Evolutionary conservation across 2,113 vertebrate genomes (phyloP).

Genomic region (Rhinoderma darwinii): DNA sequence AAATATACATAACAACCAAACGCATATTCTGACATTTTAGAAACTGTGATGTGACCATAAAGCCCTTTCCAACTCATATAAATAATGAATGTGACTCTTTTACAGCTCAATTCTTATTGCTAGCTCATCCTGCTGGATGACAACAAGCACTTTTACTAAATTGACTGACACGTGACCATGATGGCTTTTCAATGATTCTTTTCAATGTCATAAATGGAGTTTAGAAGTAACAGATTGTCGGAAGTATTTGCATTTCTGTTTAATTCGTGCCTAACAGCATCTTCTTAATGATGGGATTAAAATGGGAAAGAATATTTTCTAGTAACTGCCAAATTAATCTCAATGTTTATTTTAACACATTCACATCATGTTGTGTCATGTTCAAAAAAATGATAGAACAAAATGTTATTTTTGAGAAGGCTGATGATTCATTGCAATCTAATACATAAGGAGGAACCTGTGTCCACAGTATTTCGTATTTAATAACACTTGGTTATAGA

Average conservation of each 20-base stretch:
- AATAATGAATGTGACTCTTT: constrained; percentile 17
- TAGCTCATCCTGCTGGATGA: not conserved
- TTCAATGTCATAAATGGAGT: constrained; percentile 42
- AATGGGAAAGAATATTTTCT: constrained; percentile 27
- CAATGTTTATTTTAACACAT: constrained; percentile 6
- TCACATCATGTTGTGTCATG: not conserved
- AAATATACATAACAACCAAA: constrained; percentile 6
- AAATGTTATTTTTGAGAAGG: constrained; percentile 6
- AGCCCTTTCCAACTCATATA: not conserved
- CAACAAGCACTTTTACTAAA: constrained; percentile 36
- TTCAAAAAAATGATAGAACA: constrained; percentile 1
- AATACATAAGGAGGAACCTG: not conserved
- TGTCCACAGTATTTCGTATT: not conserved
- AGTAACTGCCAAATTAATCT: constrained; percentile 31
- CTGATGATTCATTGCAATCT: not conserved
- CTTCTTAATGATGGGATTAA: constrained; percentile 29
- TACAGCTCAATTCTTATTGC: constrained; percentile 6
- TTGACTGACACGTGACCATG: constrained; percentile 24
- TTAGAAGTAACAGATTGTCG: constrained; percentile 50
- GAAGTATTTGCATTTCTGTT: constrained; percentile 48
- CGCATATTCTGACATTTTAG: not conserved
- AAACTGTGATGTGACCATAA: not conserved
- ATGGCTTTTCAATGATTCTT: constrained; percentile 42
- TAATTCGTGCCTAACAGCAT: constrained; percentile 51
- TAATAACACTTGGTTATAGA: not conserved